A percentile compares a stretch with the other conserved stretches of the same genome.
phyloP scores from a whole-genome alignment of 2,113 vertebrate species.

The Charina bottae region DNA sequence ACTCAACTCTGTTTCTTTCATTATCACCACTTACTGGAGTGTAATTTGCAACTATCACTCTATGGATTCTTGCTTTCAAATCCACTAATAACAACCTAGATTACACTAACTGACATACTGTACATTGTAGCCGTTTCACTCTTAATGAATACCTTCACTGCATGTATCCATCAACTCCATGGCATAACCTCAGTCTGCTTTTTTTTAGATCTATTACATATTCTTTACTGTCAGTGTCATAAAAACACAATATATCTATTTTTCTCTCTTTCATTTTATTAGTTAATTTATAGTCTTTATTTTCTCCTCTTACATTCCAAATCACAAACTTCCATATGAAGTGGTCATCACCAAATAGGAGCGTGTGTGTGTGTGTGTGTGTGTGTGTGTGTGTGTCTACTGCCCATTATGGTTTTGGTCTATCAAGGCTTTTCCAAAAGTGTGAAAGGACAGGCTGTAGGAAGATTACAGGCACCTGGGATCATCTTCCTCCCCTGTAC shows the following conservation, averaged over 20 bases:
- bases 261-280: neutral
- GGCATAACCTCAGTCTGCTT: neutral
- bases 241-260: neutral
- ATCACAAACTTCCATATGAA: neutral
- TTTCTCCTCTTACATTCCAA: neutral
- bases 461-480: no score
- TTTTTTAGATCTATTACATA: neutral
- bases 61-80: neutral
- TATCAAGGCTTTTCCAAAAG: neutral
- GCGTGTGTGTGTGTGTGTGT: neutral
- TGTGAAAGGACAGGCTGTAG: no score
- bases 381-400: neutral
- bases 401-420: neutral
- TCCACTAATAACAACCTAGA: neutral
- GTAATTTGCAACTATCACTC: neutral
- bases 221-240: neutral
- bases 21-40: neutral
- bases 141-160: neutral
- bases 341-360: neutral
- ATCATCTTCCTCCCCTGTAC: no score
- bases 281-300: neutral
- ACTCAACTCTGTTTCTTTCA: neutral
- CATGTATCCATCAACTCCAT: neutral
- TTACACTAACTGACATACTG: neutral
- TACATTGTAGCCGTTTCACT: neutral